Evolutionary conservation across 2,113 vertebrate genomes (phyloP).

Genomic region (Strigops habroptila): DNA sequence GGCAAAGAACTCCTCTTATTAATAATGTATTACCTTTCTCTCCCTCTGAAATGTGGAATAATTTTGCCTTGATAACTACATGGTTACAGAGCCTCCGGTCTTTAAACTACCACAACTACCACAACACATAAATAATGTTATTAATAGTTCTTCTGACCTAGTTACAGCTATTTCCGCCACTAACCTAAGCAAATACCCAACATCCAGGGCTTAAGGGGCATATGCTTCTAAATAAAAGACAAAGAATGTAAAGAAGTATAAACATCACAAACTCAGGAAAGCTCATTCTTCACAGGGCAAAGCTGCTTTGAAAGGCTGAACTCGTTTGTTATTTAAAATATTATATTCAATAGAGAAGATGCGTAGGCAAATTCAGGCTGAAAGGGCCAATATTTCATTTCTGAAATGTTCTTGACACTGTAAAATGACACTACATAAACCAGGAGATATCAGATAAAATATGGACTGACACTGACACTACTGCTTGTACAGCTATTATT

Average conservation of each 20-base stretch:
- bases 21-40: background rate
- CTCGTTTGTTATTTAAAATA: constrained; percentile 46
- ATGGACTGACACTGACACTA: too few relatives aligned
- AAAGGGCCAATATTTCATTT: background rate
- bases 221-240: background rate
- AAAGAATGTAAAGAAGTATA: background rate
- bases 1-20: background rate
- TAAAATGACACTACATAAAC: background rate
- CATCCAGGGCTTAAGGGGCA: background rate
- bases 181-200: background rate
- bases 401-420: background rate
- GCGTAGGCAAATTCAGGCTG: constrained; percentile 3
- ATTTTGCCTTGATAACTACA: background rate
- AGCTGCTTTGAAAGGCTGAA: background rate
- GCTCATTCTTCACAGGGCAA: background rate
- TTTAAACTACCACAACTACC: background rate
- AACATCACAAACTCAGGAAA: background rate
- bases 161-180: background rate
- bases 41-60: background rate
- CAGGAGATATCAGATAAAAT: background rate
- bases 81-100: background rate
- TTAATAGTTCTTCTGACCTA: background rate
- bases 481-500: background rate
- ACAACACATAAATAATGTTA: background rate
- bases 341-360: background rate